Conservation (phyloP, 37 sponge, comb jelly and placozoan genomes). For the Hormiphora californensis region DNA sequence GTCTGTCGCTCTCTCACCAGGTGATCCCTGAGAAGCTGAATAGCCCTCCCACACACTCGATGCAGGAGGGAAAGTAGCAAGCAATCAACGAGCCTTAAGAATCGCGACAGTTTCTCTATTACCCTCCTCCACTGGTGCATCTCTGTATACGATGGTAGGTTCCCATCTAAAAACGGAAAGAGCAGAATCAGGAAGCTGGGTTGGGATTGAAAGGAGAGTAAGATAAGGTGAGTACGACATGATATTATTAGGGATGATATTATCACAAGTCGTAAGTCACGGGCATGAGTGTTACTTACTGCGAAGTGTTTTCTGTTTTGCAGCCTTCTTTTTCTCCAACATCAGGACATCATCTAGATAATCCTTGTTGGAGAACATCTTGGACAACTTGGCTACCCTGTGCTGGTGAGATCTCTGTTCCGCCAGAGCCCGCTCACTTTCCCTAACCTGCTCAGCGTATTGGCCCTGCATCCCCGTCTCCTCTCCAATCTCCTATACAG, state of each 20-base stretch:
- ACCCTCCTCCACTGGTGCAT: constrained; percentile 45
- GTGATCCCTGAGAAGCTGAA: constrained; percentile 17
- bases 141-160: constrained; percentile 49
- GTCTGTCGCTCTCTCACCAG: constrained; percentile 7
- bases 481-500: not conserved
- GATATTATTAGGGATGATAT: too few relatives aligned
- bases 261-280: too few relatives aligned
- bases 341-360: constrained; percentile 11
- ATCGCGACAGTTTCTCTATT: constrained; percentile 18
- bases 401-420: not conserved
- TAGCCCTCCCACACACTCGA: constrained; percentile 27
- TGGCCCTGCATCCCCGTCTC: constrained; percentile 35
- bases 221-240: too few relatives aligned
- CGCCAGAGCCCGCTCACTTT: constrained; percentile 34
- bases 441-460: not conserved
- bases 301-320: constrained; percentile 1
- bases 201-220: not conserved
- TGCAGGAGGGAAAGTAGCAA: constrained; percentile 3
- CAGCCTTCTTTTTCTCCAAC: constrained; percentile 40
- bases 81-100: constrained; percentile 54
- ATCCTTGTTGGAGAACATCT: constrained; percentile 38
- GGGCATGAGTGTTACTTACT: too few relatives aligned
- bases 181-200: too few relatives aligned
- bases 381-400: not conserved
- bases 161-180: constrained; percentile 13